Conservation (phyloP, 2,888 invertebrate genomes). For the Lasioglossum vierecki region DNA sequence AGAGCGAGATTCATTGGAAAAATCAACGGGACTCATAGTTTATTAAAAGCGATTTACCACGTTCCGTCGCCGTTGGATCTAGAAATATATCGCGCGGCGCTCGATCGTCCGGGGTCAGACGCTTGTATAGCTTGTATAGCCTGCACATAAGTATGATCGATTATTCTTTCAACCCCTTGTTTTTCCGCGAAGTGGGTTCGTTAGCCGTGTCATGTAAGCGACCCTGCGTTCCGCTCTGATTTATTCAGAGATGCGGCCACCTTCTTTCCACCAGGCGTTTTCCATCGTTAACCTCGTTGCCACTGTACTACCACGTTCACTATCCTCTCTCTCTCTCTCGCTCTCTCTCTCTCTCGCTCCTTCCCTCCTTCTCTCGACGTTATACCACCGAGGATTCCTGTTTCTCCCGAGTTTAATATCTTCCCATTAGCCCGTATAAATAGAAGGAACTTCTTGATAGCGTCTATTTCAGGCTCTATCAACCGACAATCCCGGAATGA, state of each 20-base stretch:
- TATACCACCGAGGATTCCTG: slow-evolving; percentile 1
- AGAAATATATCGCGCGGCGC: slow-evolving; percentile 34
- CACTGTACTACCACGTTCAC: not conserved
- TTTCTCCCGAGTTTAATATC: slow-evolving; percentile 18
- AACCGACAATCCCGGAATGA: slow-evolving; percentile 4
- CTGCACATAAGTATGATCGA: slow-evolving; percentile 72
- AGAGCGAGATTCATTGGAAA: slow-evolving; percentile 21
- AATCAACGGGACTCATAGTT: slow-evolving; percentile 51
- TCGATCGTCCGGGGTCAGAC: slow-evolving; percentile 50
- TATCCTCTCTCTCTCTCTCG: not conserved
- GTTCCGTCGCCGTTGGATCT: slow-evolving; percentile 17
- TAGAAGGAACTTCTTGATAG: slow-evolving; percentile 19
- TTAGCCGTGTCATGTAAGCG: slow-evolving; percentile 61
- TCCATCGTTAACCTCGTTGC: slow-evolving; percentile 45
- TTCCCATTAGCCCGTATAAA: slow-evolving; percentile 21
- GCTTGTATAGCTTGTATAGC: slow-evolving; percentile 29
- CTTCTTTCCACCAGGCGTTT: slow-evolving; percentile 16
- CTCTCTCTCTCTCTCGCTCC: not conserved
- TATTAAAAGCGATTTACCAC: slow-evolving; percentile 54
- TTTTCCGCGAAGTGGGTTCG: slow-evolving; percentile 68
- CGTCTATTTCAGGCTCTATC: slow-evolving; percentile 9
- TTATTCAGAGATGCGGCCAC: slow-evolving; percentile 58
- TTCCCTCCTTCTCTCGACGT: not conserved
- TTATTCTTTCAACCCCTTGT: slow-evolving; percentile 76
- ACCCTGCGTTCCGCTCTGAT: slow-evolving; percentile 53